Percentiles rank a stretch among this genome's conserved stretches.
phyloP scores from a whole-genome alignment of 2,797 vertebrate species.

The Philypnodon macrostomus region DNA sequence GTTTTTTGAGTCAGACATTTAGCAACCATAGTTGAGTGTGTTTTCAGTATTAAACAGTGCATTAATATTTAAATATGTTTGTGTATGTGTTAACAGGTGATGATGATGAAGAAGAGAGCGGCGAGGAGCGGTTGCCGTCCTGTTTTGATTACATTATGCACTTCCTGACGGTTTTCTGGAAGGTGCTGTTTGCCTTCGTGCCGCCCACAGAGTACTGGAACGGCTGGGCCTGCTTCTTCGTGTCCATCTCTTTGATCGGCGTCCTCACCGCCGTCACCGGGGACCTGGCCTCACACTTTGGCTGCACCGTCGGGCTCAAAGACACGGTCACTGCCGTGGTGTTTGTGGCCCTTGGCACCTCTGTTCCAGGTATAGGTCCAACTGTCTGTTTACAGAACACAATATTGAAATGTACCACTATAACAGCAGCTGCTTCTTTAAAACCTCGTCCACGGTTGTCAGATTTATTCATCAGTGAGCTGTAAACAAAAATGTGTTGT shows the following conservation, averaged over 20 bases:
- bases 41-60: too few species aligned
- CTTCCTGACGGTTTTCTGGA: slow-evolving; percentile 89
- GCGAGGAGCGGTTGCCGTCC: slow-evolving; percentile 84
- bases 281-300: slow-evolving; percentile 85
- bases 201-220: slow-evolving; percentile 90
- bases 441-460: slow-evolving; percentile 39
- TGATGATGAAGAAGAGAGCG: slow-evolving; percentile 85
- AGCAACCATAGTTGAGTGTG: too few species aligned
- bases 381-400: slow-evolving; percentile 3
- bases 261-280: slow-evolving; percentile 84
- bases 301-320: slow-evolving; percentile 86
- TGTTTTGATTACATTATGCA: slow-evolving; percentile 92
- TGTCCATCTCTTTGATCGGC: slow-evolving; percentile 84
- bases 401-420: slow-evolving; percentile 18
- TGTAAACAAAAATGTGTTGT: slow-evolving; percentile 36
- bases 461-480: slow-evolving; percentile 39
- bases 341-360: slow-evolving; percentile 87
- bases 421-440: slow-evolving; percentile 36
- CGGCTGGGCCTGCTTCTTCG: slow-evolving; percentile 87
- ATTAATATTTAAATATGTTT: too few species aligned
- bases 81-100: slow-evolving; percentile 71
- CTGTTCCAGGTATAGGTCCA: slow-evolving; percentile 80
- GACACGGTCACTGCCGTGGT: slow-evolving; percentile 87
- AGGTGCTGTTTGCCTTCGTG: slow-evolving; percentile 87
- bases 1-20: too few species aligned